Evolutionary conservation across 2,113 vertebrate species (phyloP).

Genomic region (Herpailurus yagouaroundi): DNA sequence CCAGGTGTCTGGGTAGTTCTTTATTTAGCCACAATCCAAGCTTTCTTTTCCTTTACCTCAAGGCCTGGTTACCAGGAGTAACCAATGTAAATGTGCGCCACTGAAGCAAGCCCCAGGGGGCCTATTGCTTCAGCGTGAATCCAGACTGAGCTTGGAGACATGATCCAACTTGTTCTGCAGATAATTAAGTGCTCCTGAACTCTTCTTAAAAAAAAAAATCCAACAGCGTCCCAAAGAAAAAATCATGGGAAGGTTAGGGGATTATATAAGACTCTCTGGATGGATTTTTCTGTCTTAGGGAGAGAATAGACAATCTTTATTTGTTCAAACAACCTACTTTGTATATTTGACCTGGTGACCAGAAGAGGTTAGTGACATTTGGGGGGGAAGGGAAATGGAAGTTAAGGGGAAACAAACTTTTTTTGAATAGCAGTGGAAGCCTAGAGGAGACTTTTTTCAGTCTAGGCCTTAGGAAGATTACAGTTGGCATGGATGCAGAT

Average conservation of each 20-base stretch:
- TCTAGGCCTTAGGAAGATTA: neutral
- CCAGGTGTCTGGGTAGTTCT: neutral
- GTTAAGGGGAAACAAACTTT: neutral
- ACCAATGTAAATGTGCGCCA: neutral
- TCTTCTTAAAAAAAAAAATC: slow-evolving; percentile 23
- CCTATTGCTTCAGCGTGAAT: neutral
- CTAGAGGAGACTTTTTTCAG: neutral
- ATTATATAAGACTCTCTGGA: neutral
- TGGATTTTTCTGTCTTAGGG: neutral
- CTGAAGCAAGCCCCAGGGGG: neutral
- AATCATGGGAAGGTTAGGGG: neutral
- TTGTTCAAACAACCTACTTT: neutral
- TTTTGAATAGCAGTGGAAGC: neutral
- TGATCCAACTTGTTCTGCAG: slow-evolving; percentile 42
- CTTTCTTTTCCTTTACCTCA: neutral
- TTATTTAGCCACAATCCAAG: neutral
- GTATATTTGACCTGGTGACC: neutral
- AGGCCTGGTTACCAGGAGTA: neutral
- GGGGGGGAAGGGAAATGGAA: neutral
- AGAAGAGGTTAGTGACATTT: neutral
- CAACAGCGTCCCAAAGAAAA: slow-evolving; percentile 37
- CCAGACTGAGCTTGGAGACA: neutral
- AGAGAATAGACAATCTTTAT: neutral
- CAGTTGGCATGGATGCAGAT: neutral
- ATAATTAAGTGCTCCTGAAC: slow-evolving; percentile 25